Evolutionary conservation across 2,888 invertebrate species (phyloP), one percentile per base, ranked within the genome.

Genomic region (Orthonychiurus folsomi): DNA sequence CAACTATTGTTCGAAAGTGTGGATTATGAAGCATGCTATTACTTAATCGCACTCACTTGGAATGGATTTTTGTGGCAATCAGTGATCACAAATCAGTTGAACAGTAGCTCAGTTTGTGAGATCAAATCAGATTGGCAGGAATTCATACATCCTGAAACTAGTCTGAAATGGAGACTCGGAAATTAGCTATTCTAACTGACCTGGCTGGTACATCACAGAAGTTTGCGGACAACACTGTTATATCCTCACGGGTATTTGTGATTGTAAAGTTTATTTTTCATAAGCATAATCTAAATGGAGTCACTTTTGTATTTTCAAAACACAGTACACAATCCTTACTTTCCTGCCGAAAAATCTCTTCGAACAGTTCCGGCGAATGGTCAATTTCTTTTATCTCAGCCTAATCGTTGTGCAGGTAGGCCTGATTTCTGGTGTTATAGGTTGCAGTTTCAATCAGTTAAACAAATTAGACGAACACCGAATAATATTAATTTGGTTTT

Each of bases 401-500:
- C 37, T 37, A 15, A 37, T 37, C 15, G 37, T 37, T 37, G 37
- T 37, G 37, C 37, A 37, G 37, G 37, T 37, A 37, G n/a, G n/a
- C n/a, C n/a, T n/a, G n/a, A n/a, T n/a, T n/a, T n/a, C n/a, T n/a
- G n/a, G n/a, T n/a, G n/a, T n/a, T n/a, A n/a, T n/a, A n/a, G n/a
- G n/a, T n/a, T n/a, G n/a, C n/a, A n/a, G n/a, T n/a, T n/a, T n/a
- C n/a, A n/a, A n/a, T n/a, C n/a, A n/a, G n/a, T n/a, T n/a, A n/a
- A n/a, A n/a, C n/a, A n/a, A n/a, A n/a, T n/a, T n/a, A n/a, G n/a
- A n/a, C n/a, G n/a, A 37, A 9, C 15, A 37, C 15, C 9, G 15
- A 9, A 37, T 37, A 15, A 37, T 37, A 9, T 37, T 37, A 15
- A 37, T 37, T 37, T 37, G 5, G 37, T 73, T 74, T 60, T 73